Base-by-base conservation (phyloP, 2,888 invertebrate species). In the Diaprepes abbreviatus region DNA sequence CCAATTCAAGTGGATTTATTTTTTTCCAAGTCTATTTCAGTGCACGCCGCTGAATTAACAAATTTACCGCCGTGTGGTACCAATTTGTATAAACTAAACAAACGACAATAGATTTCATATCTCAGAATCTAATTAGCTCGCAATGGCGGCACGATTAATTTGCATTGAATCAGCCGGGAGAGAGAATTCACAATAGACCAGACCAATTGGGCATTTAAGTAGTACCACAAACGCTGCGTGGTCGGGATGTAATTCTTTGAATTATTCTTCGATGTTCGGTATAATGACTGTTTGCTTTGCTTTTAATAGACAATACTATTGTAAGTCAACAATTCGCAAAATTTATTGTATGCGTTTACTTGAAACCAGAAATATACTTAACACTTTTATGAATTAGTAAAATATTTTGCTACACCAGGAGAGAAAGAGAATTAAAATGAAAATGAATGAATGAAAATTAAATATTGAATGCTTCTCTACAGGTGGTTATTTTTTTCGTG, bases 31-130 rank as follows among this genome's bases (percentile, higher is more conserved):
- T 33, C 9, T 33, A 10, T 9, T 33, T 33, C 33, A 9, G 10
- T 9, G 7, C 9, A 36, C 54, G 55, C 35, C 35, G 5, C 35
- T 35, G 55, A n/a, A 38, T 0, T 17, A 16, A 21, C 9, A 7
- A 10, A 59, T 43, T 36, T 40, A 40, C 58, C 17, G 43, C 43
- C 43, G 52, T 54, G 74, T 75, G 74, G 71, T 74, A 74, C 77
- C 76, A 79, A 78, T 79, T 79, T 78, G 79, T 79, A 74, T 71
- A 73, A 71, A 69, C 70, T 66, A 79, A 80, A 80, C 80, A 79
- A 78, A 80, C 77, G 79, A 78, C 79, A 80, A 79, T 80, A 75
- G 80, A 81, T 81, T 77, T 76, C 75, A 76, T 79, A 80, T 81
- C 79, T 55, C 74, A 74, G 75, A 78, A 79, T 80, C 79, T 82